Percentiles rank a stretch among this genome's conserved stretches.
phyloP scores from a whole-genome alignment of 2,113 vertebrate genomes.

The Rhynchomys soricoides region DNA sequence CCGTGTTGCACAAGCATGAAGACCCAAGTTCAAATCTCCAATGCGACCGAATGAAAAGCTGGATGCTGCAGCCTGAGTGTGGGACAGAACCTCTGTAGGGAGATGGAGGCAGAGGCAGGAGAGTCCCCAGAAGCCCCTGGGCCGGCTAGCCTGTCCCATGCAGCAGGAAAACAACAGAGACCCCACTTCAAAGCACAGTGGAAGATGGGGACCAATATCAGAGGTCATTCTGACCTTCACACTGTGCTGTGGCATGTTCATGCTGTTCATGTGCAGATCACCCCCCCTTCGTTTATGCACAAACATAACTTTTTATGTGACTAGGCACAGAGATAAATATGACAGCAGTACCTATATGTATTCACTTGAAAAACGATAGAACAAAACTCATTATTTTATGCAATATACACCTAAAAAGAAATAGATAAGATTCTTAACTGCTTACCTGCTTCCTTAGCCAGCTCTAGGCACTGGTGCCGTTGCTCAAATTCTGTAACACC shows the following conservation, averaged over 20 bases:
- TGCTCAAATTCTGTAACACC: constrained; percentile 92
- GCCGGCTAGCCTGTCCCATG: not conserved
- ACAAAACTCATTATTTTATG: not conserved
- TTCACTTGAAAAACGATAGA: not conserved
- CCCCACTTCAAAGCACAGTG: no score
- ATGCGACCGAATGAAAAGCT: not conserved
- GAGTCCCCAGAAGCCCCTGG: not conserved
- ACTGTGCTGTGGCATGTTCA: not conserved
- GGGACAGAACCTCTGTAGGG: no score
- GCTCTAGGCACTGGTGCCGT: constrained; percentile 92
- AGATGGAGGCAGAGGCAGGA: not conserved
- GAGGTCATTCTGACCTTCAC: no score
- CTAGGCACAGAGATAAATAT: not conserved
- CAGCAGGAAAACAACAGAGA: not conserved
- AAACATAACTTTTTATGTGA: not conserved
- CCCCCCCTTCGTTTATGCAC: not conserved
- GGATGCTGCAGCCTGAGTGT: not conserved
- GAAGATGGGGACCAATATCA: not conserved
- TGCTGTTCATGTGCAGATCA: no score
- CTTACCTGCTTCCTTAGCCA: constrained; percentile 93
- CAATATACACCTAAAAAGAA: not conserved
- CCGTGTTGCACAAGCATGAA: no score
- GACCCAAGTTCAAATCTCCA: no score
- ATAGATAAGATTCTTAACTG: not conserved
- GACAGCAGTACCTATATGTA: not conserved